Evolutionary conservation across 1,140 invertebrate species (phyloP).

Genomic region (Drosophila miranda): DNA sequence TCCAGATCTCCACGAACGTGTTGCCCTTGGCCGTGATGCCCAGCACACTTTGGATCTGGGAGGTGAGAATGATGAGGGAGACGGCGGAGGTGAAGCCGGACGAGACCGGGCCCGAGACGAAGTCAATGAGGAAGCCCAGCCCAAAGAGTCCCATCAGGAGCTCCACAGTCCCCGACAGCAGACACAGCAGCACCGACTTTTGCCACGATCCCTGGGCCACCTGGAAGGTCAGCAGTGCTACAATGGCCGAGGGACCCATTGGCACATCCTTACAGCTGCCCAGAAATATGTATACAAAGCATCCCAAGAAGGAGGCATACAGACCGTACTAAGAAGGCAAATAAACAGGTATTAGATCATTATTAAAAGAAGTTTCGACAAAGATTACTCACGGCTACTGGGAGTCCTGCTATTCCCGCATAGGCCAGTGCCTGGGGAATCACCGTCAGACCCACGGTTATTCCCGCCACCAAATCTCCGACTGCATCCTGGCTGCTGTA

Average conservation of each 20-base stretch:
- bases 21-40: conserved; percentile 89
- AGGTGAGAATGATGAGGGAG: conserved; percentile 93
- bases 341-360: background rate
- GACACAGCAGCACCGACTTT: conserved; percentile 91
- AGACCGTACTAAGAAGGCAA: conserved; percentile 88
- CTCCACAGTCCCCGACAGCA: conserved; percentile 91
- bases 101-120: conserved; percentile 95
- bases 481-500: conserved; percentile 87
- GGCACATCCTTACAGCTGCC: conserved; percentile 94
- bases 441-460: conserved; percentile 93
- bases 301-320: conserved; percentile 95
- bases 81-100: conserved; percentile 97
- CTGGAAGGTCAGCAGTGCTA: conserved; percentile 91
- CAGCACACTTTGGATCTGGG: conserved; percentile 93
- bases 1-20: conserved; percentile 89
- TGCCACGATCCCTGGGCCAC: conserved; percentile 87
- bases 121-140: conserved; percentile 95
- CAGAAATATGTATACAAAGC: conserved; percentile 94
- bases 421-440: conserved; percentile 93
- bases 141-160: conserved; percentile 93
- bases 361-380: background rate
- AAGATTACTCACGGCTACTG: conserved; percentile 82
- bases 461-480: conserved; percentile 91
- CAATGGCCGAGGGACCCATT: conserved; percentile 93
- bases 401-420: conserved; percentile 91